A percentile compares a stretch with the other conserved stretches of the same genome.
Conservation (phyloP, 2,113 vertebrate species). For the Dissostichus mawsoni region DNA sequence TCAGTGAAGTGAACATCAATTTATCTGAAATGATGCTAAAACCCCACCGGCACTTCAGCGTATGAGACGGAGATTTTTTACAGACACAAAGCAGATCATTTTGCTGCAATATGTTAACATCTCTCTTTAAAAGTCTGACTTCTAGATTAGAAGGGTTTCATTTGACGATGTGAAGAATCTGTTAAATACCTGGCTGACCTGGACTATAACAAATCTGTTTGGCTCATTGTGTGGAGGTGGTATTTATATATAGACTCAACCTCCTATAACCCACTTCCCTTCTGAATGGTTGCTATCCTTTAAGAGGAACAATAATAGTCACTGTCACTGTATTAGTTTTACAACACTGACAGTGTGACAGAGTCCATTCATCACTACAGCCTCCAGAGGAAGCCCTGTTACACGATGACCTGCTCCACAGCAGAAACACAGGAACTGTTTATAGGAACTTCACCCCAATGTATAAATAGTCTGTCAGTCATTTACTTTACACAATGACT, state of each 20-base stretch:
- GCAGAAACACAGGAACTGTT: constrained; percentile 31
- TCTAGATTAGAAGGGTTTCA: constrained; percentile 17
- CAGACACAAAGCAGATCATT: constrained; percentile 13
- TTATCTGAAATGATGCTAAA: constrained; percentile 6
- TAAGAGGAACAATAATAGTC: constrained; percentile 61
- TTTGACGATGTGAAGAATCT: constrained; percentile 7
- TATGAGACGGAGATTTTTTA: not conserved
- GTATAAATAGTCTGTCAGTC: constrained; percentile 30
- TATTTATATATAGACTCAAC: not conserved
- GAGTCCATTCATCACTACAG: constrained; percentile 64
- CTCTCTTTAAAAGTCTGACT: constrained; percentile 9
- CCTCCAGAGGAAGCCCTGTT: constrained; percentile 53
- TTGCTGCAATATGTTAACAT: constrained; percentile 4
- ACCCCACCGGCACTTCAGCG: not conserved
- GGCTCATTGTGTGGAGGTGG: not conserved
- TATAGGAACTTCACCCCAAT: constrained; percentile 24
- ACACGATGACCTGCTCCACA: constrained; percentile 44
- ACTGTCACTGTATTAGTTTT: constrained; percentile 70
- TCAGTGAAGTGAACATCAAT: not conserved
- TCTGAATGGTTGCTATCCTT: constrained; percentile 29
- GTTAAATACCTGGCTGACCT: not conserved
- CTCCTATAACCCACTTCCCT: constrained; percentile 21
- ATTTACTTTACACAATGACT: constrained; percentile 19
- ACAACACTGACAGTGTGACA: constrained; percentile 60
- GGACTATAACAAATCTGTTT: not conserved